These are phyloP conservation scores for Beaufortia kweichowensis DNA, from an alignment of 2,113 vertebrate species.

Conservation along the genomic window DNA sequence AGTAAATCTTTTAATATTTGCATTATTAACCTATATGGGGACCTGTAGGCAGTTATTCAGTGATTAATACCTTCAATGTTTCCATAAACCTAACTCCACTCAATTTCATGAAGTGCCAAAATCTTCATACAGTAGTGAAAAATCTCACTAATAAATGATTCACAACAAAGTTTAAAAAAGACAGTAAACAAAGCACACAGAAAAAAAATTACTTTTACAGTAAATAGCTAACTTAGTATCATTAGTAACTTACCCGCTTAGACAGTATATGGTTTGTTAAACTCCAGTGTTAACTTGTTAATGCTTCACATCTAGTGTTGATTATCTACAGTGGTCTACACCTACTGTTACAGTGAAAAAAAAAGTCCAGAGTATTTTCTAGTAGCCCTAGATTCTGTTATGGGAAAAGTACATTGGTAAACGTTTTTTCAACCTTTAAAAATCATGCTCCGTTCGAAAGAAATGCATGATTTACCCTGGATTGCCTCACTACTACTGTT, in stretches of 20 bases:
- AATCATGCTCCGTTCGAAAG: not conserved
- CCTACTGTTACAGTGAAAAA: slow-evolving; percentile 4
- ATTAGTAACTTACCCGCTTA: slow-evolving; percentile 44
- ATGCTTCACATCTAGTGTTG: slow-evolving; percentile 19
- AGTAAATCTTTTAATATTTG: not conserved
- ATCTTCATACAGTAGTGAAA: slow-evolving; percentile 6
- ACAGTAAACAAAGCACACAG: slow-evolving; percentile 29
- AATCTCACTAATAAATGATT: slow-evolving; percentile 1
- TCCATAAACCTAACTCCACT: not conserved
- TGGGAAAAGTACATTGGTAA: not conserved
- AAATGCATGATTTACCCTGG: slow-evolving; percentile 12
- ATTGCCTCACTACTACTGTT: not conserved
- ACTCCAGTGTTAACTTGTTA: slow-evolving; percentile 30
- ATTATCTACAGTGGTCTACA: slow-evolving; percentile 29
- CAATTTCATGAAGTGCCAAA: not conserved
- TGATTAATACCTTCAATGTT: not conserved
- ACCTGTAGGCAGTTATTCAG: not conserved
- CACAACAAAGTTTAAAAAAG: not conserved
- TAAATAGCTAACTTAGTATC: slow-evolving; percentile 59
- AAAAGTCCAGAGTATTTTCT: slow-evolving; percentile 1
- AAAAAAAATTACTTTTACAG: slow-evolving; percentile 16
- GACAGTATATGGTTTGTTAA: slow-evolving; percentile 17
- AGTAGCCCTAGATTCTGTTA: slow-evolving; percentile 25
- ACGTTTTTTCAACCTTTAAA: not conserved
- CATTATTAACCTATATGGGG: not conserved